A percentile compares a stretch with the other conserved stretches of the same genome.
Evolutionary conservation across 2,113 vertebrate species (phyloP).

Genomic region (Bostrychus sinensis): DNA sequence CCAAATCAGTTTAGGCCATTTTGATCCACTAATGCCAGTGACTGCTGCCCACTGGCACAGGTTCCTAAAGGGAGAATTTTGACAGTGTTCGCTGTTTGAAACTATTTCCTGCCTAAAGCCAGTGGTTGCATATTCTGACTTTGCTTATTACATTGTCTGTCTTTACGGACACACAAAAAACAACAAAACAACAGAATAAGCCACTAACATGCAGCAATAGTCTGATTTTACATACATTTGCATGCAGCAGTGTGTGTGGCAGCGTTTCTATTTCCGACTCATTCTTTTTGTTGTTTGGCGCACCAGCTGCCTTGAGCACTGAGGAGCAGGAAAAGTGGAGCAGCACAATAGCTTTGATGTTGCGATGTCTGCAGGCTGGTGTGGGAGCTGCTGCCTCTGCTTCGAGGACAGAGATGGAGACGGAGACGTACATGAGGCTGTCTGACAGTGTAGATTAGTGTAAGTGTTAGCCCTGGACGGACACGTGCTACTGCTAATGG

Average conservation of each 20-base stretch:
- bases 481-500: constrained; percentile 19
- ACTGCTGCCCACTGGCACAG: constrained; percentile 22
- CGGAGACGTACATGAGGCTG: too few relatives aligned
- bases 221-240: constrained; percentile 20
- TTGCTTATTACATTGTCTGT: too few relatives aligned
- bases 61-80: constrained; percentile 1
- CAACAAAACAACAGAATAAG: background rate
- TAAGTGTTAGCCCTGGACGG: background rate
- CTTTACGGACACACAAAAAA: too few relatives aligned
- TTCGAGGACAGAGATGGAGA: constrained; percentile 17
- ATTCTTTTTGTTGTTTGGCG: constrained; percentile 50
- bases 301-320: constrained; percentile 52
- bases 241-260: constrained; percentile 20
- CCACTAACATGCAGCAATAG: constrained; percentile 16
- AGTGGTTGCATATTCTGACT: background rate
- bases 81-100: background rate
- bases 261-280: constrained; percentile 46
- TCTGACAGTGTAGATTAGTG: constrained; percentile 44
- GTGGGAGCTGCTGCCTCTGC: constrained; percentile 23
- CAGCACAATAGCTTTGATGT: constrained; percentile 61
- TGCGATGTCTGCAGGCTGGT: constrained; percentile 43
- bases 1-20: constrained; percentile 41
- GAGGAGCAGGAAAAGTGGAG: constrained; percentile 56
- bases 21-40: constrained; percentile 36
- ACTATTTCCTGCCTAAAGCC: background rate